Conservation (phyloP, 2,113 vertebrate genomes). For the Edolisoma coerulescens region DNA sequence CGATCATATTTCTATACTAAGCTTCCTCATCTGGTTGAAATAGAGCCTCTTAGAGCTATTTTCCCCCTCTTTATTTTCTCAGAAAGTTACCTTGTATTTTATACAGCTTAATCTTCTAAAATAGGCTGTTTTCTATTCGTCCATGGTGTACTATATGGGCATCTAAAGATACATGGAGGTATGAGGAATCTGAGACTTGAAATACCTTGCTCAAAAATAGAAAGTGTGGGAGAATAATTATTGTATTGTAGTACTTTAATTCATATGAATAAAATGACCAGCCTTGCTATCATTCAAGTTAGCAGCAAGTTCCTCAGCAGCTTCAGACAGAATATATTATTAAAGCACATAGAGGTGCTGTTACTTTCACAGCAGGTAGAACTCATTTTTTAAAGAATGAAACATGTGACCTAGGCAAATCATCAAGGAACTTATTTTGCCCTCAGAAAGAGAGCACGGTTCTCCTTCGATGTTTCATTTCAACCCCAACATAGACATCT, state of each 20-base stretch:
- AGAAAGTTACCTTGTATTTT: background rate
- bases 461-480: background rate
- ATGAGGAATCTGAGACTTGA: background rate
- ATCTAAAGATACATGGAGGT: background rate
- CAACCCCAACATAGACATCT: background rate
- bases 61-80: background rate
- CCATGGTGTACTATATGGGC: background rate
- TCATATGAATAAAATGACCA: background rate
- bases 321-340: background rate
- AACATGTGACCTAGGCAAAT: background rate
- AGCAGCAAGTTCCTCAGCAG: background rate
- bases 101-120: background rate
- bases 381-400: background rate
- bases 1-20: constrained; percentile 26
- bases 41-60: background rate
- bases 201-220: background rate
- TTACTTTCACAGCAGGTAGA: background rate
- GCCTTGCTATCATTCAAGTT: background rate
- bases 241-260: background rate
- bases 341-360: background rate
- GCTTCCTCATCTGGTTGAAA: background rate
- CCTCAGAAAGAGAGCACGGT: background rate
- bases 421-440: background rate
- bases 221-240: background rate
- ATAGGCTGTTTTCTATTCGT: background rate